These are phyloP conservation scores for Andrena dorsata DNA, from an alignment of 2,888 invertebrate species.

Conservation along the genomic window DNA sequence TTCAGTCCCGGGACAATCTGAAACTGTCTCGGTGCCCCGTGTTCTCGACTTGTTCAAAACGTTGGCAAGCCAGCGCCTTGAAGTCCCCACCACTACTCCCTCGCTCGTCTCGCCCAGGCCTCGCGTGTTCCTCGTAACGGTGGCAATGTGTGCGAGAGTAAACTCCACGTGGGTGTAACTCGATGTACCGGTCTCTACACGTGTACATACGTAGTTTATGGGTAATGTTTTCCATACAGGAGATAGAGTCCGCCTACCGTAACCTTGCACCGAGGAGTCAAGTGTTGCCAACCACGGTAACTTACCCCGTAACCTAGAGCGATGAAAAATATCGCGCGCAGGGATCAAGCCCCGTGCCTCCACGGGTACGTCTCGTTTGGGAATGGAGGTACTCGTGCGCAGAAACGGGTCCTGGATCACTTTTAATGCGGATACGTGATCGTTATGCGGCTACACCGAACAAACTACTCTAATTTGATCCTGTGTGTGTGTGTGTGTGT, in stretches of 20 bases:
- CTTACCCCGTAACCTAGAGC: slow-evolving; percentile 73
- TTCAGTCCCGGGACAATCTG: no score
- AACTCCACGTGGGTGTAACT: slow-evolving; percentile 54
- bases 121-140: slow-evolving; percentile 37
- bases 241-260: slow-evolving; percentile 66
- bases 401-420: slow-evolving; percentile 31
- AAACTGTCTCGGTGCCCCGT: no score
- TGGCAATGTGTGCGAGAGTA: slow-evolving; percentile 6
- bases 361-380: neutral
- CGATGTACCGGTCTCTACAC: slow-evolving; percentile 20
- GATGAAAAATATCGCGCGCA: slow-evolving; percentile 62
- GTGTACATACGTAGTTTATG: slow-evolving; percentile 27
- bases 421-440: slow-evolving; percentile 4
- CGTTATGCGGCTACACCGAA: neutral
- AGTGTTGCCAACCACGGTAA: slow-evolving; percentile 74
- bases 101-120: slow-evolving; percentile 28
- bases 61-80: no score
- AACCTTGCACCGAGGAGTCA: slow-evolving; percentile 73
- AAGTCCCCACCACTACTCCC: slow-evolving; percentile 2
- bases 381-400: neutral
- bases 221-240: slow-evolving; percentile 54
- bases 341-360: slow-evolving; percentile 33
- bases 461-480: neutral
- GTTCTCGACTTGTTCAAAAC: no score
- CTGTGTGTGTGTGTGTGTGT: no score